phyloP scores from a whole-genome alignment of 2,113 vertebrate genomes.

The Silurus asotus region DNA sequence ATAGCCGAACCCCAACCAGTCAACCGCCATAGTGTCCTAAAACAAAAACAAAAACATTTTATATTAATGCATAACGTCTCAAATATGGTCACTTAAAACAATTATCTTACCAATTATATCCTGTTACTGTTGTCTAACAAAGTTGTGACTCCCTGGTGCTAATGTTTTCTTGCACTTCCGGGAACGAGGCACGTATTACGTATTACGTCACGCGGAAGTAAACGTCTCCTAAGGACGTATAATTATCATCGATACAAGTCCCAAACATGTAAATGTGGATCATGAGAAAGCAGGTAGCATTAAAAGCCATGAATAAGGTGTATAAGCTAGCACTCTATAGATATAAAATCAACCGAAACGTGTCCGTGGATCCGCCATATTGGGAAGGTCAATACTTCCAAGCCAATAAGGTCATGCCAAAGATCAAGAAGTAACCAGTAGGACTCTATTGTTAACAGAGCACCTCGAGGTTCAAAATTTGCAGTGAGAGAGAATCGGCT shows the following conservation, averaged over 20 bases:
- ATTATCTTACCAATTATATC: not conserved
- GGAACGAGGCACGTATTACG: not conserved
- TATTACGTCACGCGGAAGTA: constrained; percentile 26
- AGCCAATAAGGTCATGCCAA: too few species aligned
- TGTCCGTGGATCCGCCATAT: too few species aligned
- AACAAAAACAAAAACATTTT: not conserved
- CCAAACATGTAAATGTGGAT: not conserved
- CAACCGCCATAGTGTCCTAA: constrained; percentile 62
- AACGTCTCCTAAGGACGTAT: not conserved
- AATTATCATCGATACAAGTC: too few species aligned
- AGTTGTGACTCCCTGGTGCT: not conserved
- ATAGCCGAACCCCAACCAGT: constrained; percentile 90
- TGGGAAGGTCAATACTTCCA: not conserved
- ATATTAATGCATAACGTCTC: not conserved
- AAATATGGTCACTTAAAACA: not conserved
- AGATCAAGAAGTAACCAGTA: not conserved
- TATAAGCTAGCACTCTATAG: too few species aligned
- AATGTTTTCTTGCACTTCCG: not conserved
- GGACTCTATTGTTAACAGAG: not conserved
- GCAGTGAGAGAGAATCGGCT: not conserved
- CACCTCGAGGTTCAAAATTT: not conserved
- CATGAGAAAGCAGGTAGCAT: not conserved
- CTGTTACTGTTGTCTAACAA: not conserved
- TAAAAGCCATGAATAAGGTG: not conserved
- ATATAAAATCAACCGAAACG: not conserved